phyloP scores from a whole-genome alignment of 2,113 vertebrate genomes.

The Cyphomyrus discorhynchus region DNA sequence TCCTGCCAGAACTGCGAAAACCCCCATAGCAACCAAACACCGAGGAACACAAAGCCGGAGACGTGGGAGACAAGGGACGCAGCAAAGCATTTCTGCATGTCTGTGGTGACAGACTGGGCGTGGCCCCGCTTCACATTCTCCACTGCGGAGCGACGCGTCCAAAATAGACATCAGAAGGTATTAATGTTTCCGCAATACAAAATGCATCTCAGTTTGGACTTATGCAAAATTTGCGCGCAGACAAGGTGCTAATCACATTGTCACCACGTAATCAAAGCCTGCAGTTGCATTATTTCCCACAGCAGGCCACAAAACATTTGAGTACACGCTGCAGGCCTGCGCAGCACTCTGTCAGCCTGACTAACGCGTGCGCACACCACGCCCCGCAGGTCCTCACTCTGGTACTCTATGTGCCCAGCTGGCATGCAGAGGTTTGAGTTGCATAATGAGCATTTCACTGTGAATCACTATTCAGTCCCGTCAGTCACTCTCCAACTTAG shows the following conservation, averaged over 20 bases:
- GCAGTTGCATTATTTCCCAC: neutral
- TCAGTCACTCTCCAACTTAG: neutral
- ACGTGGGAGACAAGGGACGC: constrained; percentile 21
- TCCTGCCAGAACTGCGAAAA: constrained; percentile 28
- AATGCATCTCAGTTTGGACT: neutral
- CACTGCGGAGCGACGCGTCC: neutral
- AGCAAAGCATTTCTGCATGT: constrained; percentile 7
- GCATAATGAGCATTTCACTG: neutral
- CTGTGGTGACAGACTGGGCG: constrained; percentile 17
- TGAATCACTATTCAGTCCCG: neutral
- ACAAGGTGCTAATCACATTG: neutral
- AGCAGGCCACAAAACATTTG: neutral
- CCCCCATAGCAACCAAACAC: constrained; percentile 56
- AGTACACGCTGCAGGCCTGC: neutral
- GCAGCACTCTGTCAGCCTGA: neutral
- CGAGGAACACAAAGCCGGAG: constrained; percentile 40
- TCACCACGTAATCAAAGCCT: neutral
- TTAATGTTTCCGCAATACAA: neutral
- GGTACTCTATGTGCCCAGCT: neutral
- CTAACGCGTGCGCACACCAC: neutral
- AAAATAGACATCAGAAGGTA: neutral
- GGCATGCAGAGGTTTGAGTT: neutral
- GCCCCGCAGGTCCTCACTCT: neutral
- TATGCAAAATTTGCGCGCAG: neutral
- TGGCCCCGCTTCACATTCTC: constrained; percentile 23